Evolutionary conservation across 2,888 invertebrate species (phyloP).

Genomic region (Branchellion lobata): DNA sequence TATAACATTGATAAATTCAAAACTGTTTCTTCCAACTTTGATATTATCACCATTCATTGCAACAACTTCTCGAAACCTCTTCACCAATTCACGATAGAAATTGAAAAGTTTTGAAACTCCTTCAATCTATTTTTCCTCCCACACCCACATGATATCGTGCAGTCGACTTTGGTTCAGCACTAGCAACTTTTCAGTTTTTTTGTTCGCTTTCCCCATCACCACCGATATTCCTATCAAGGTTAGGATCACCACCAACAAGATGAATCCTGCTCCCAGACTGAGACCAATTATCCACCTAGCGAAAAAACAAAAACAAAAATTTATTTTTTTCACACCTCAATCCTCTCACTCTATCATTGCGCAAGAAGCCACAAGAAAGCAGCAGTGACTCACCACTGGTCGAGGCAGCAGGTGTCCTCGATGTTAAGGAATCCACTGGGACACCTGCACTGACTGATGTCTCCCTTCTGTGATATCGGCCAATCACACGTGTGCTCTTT

Average conservation of each 20-base stretch:
- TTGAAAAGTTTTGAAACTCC: no score
- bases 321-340: no score
- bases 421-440: background rate
- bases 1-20: no score
- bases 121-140: no score
- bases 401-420: background rate
- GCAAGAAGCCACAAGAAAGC: no score
- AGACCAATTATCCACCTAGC: slow-evolving; percentile 29
- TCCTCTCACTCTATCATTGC: no score
- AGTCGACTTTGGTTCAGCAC: background rate
- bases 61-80: no score
- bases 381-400: slow-evolving; percentile 8
- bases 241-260: background rate
- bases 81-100: no score
- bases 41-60: no score
- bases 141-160: no score
- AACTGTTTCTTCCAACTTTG: no score
- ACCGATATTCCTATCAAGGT: background rate
- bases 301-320: no score
- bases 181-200: background rate
- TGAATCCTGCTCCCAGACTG: background rate
- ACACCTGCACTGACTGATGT: background rate
- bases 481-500: background rate
- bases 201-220: background rate
- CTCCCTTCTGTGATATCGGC: background rate